Evolutionary conservation across 1,140 invertebrate genomes (phyloP).

Genomic region (Ericerus pela): DNA sequence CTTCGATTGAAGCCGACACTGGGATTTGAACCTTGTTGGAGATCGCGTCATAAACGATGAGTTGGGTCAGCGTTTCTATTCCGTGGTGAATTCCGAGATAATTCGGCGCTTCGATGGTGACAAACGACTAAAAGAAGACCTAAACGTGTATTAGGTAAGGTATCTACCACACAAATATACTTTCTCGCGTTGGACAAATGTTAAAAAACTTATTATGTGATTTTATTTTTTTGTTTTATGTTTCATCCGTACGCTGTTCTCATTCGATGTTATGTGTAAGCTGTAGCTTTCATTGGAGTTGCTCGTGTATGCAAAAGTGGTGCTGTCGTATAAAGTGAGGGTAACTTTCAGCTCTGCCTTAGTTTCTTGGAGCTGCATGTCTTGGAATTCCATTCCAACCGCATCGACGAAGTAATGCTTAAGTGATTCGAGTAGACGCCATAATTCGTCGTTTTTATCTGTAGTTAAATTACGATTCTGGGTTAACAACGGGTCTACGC

Average conservation of each 20-base stretch:
- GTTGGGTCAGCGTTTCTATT: constrained; percentile 59
- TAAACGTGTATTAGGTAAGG: not conserved
- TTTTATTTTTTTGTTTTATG: not conserved
- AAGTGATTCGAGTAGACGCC: not conserved
- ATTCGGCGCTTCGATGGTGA: constrained; percentile 41
- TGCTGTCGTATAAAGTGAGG: too few relatives aligned
- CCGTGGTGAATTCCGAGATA: constrained; percentile 62
- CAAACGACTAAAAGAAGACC: constrained; percentile 33
- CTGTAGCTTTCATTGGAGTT: not conserved
- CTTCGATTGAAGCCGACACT: constrained; percentile 41
- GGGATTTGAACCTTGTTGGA: constrained; percentile 42
- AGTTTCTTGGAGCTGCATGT: too few relatives aligned
- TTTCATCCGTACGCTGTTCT: not conserved
- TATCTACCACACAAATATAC: not conserved
- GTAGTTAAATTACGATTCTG: not conserved
- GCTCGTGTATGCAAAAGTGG: not conserved
- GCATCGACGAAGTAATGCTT: not conserved
- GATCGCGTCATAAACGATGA: constrained; percentile 55
- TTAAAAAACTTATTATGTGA: not conserved
- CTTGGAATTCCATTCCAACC: too few relatives aligned
- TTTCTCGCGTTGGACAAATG: not conserved
- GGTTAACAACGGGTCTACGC: not conserved
- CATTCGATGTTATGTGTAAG: not conserved
- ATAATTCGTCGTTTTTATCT: not conserved
- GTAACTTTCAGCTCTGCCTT: too few relatives aligned